phyloP scores from a whole-genome alignment of 2,888 invertebrate genomes.

The Drosophila phalerata region DNA sequence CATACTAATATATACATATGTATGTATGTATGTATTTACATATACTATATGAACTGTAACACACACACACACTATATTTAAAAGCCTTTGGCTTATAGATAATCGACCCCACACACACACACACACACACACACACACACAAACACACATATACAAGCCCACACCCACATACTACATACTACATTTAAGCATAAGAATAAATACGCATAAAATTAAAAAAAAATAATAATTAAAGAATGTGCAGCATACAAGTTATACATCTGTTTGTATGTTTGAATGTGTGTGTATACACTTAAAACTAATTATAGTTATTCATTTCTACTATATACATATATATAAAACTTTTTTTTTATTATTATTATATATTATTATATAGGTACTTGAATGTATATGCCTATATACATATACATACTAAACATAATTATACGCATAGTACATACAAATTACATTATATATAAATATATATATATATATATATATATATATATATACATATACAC shows the following conservation, averaged over 20 bases:
- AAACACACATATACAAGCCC: slow-evolving; percentile 5
- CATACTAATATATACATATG: slow-evolving; percentile 14
- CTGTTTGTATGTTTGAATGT: slow-evolving; percentile 55
- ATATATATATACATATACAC: slow-evolving; percentile 15
- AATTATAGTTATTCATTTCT: slow-evolving; percentile 57
- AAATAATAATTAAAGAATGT: slow-evolving; percentile 29
- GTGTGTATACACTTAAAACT: slow-evolving; percentile 50
- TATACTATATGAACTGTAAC: slow-evolving; percentile 16
- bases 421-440: slow-evolving; percentile 70
- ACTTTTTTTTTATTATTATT: slow-evolving; percentile 26
- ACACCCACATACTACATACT: slow-evolving; percentile 21
- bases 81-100: slow-evolving; percentile 1
- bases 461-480: slow-evolving; percentile 7
- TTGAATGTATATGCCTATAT: slow-evolving; percentile 33
- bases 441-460: slow-evolving; percentile 30
- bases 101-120: slow-evolving; percentile 1
- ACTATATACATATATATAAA: slow-evolving; percentile 18
- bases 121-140: slow-evolving; percentile 13
- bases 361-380: slow-evolving; percentile 34
- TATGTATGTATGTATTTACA: slow-evolving; percentile 18
- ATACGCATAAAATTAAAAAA: slow-evolving; percentile 40
- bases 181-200: slow-evolving; percentile 54
- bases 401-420: slow-evolving; percentile 61
- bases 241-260: slow-evolving; percentile 53
- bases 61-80: slow-evolving; percentile 12